A percentile compares a stretch with the other conserved stretches of the same genome.
These are phyloP conservation scores for Drosophila repletoides DNA, from an alignment of 1,140 invertebrate species.

Conservation along the genomic window DNA sequence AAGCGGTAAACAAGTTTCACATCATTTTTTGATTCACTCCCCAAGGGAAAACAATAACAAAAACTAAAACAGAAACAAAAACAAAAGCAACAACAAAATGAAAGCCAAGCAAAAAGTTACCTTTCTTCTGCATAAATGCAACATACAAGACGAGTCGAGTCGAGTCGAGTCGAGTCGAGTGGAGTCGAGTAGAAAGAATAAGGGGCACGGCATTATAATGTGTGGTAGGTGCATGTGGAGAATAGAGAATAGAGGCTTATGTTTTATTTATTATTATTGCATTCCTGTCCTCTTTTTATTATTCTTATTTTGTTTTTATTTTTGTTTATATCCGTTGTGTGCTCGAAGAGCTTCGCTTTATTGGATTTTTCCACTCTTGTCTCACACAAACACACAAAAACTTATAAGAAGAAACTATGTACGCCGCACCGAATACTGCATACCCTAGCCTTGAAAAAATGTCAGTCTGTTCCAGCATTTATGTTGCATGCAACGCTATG, in stretches of 20 bases:
- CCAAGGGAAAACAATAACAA: not conserved
- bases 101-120: conserved; percentile 20
- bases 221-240: not conserved
- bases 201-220: not conserved
- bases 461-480: too few relatives aligned
- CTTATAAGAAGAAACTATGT: too few relatives aligned
- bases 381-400: too few relatives aligned
- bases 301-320: conserved; percentile 9
- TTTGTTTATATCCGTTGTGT: too few relatives aligned
- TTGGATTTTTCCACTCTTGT: not conserved
- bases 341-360: too few relatives aligned
- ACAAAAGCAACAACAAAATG: conserved; percentile 11
- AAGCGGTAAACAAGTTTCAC: conserved; percentile 62
- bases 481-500: too few relatives aligned
- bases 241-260: conserved; percentile 21
- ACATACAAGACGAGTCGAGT: not conserved
- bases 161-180: not conserved
- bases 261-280: conserved; percentile 57
- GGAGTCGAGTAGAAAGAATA: not conserved
- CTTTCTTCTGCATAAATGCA: conserved; percentile 41
- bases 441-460: too few relatives aligned
- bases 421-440: too few relatives aligned
- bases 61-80: conserved; percentile 22
- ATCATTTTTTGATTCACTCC: conserved; percentile 42
- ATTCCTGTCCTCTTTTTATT: too few relatives aligned